phyloP scores from a whole-genome alignment of 2,797 vertebrate species.

The Tiaroga cobitis region DNA sequence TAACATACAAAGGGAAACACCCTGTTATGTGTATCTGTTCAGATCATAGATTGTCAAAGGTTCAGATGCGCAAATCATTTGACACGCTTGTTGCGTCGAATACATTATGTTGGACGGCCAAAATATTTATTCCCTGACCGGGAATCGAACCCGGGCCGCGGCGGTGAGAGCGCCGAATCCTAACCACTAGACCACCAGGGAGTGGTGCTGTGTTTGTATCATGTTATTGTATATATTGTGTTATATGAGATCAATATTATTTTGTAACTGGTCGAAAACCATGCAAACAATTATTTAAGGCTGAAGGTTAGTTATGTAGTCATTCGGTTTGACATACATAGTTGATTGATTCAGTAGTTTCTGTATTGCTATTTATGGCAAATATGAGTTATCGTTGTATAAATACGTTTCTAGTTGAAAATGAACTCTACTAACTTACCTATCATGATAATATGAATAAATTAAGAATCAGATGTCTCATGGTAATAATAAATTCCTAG shows the following conservation, averaged over 20 bases:
- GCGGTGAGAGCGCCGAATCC: conserved; percentile 79
- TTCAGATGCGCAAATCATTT: not conserved
- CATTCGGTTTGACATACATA: not conserved
- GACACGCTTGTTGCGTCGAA: not conserved
- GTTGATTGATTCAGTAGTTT: not conserved
- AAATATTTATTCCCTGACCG: conserved; percentile 68
- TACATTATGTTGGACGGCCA: accelerated
- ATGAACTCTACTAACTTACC: not conserved
- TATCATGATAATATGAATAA: not conserved
- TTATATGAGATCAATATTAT: too few species aligned
- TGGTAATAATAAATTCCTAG: not conserved
- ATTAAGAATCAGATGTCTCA: not conserved
- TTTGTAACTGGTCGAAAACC: too few species aligned
- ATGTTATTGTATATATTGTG: too few species aligned
- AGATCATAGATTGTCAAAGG: not conserved
- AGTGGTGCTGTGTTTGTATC: not conserved
- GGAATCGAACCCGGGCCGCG: conserved; percentile 78
- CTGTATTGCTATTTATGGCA: not conserved
- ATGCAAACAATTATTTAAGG: too few species aligned
- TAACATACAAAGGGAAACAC: too few species aligned
- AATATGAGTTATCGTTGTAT: not conserved
- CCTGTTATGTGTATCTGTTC: too few species aligned
- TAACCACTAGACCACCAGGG: conserved; percentile 83
- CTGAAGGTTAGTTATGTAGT: too few species aligned
- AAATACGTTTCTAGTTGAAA: not conserved